Evolutionary conservation across 2,888 invertebrate genomes (phyloP).

Genomic region (Piscicola geometra): DNA sequence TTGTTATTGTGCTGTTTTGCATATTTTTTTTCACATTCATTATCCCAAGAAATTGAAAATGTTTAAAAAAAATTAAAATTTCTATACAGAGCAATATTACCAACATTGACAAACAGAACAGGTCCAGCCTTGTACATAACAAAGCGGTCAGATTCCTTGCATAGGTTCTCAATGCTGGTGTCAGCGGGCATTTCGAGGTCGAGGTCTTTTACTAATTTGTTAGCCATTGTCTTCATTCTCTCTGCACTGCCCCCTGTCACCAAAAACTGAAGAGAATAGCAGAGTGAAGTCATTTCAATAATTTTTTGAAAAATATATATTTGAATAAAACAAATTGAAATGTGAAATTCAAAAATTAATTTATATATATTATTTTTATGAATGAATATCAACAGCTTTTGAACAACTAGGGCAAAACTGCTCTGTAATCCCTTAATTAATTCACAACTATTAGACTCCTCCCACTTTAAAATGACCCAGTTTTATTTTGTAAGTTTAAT

Average conservation of each 20-base stretch:
- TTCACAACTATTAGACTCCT: too few relatives aligned
- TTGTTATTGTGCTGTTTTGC: too few relatives aligned
- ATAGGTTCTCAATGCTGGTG: constrained; percentile 79
- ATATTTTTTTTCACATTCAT: neutral
- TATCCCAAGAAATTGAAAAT: neutral
- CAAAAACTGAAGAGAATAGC: constrained; percentile 68
- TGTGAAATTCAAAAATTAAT: too few relatives aligned
- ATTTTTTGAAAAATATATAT: too few relatives aligned
- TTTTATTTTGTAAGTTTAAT: too few relatives aligned
- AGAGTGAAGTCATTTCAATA: neutral
- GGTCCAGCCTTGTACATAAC: constrained; percentile 92
- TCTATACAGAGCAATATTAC: constrained; percentile 37
- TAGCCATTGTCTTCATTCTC: constrained; percentile 86
- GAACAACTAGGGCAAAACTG: too few relatives aligned
- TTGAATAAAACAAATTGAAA: neutral
- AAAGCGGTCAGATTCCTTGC: constrained; percentile 77
- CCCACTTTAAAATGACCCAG: too few relatives aligned
- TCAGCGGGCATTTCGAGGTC: constrained; percentile 83
- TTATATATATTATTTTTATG: too few relatives aligned
- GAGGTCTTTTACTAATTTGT: constrained; percentile 82
- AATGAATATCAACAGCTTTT: too few relatives aligned
- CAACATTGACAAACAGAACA: constrained; percentile 69
- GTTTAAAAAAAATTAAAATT: too few relatives aligned
- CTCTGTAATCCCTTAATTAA: too few relatives aligned
- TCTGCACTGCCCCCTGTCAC: constrained; percentile 94